phyloP scores from a whole-genome alignment of 2,797 vertebrate genomes.

The Gouania willdenowi region DNA sequence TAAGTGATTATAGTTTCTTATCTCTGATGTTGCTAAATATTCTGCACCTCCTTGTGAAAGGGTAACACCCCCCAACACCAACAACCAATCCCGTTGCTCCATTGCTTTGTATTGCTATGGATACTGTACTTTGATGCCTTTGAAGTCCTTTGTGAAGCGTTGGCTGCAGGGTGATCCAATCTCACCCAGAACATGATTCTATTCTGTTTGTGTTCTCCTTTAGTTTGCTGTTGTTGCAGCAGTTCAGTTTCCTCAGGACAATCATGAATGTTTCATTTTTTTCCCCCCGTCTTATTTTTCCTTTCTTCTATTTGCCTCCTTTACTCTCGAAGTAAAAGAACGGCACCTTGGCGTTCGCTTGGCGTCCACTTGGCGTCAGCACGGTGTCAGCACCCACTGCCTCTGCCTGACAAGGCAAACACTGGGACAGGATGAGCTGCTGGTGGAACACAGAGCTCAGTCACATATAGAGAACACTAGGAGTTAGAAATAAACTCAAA shows the following conservation, averaged over 20 bases:
- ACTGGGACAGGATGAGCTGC: constrained; percentile 4
- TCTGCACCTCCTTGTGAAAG: too few relatives aligned
- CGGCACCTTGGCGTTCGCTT: too few relatives aligned
- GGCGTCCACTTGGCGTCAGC: too few relatives aligned
- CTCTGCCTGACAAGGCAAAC: constrained; percentile 27
- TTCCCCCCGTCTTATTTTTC: constrained; percentile 14
- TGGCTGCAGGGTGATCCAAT: neutral
- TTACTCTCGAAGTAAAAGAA: constrained; percentile 16
- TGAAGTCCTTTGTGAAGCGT: too few relatives aligned
- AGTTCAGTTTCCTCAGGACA: constrained; percentile 22
- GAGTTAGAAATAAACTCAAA: too few relatives aligned
- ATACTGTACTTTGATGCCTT: too few relatives aligned
- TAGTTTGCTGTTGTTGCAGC: constrained; percentile 20
- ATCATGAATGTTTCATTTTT: constrained; percentile 48
- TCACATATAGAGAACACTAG: too few relatives aligned
- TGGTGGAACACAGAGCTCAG: neutral
- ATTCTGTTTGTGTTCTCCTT: constrained; percentile 10
- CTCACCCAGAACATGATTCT: neutral
- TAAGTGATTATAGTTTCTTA: too few relatives aligned
- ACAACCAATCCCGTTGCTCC: too few relatives aligned
- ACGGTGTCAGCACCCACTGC: constrained; percentile 22
- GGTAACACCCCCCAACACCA: too few relatives aligned
- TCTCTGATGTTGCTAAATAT: too few relatives aligned
- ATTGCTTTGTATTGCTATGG: too few relatives aligned
- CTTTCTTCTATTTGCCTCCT: constrained; percentile 14